Evolutionary conservation across 2,888 invertebrate species (phyloP).

Genomic region (Monoplex corrugatus): DNA sequence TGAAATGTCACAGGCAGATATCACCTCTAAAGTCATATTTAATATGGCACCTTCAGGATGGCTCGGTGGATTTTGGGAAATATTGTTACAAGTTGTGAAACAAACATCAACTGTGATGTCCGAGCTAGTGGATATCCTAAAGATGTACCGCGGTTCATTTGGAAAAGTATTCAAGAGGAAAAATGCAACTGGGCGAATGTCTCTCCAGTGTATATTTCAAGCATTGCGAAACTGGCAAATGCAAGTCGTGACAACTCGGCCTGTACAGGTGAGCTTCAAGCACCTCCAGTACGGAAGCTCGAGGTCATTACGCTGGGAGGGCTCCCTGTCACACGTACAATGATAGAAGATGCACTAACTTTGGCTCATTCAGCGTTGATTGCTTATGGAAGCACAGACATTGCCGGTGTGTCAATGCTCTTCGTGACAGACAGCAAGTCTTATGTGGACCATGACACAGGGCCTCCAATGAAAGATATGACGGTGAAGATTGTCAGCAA

Average conservation of each 20-base stretch:
- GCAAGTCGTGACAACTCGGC: no score
- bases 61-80: background rate
- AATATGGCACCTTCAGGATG: conserved; percentile 7
- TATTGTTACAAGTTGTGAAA: background rate
- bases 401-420: background rate
- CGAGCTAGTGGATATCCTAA: background rate
- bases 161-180: background rate
- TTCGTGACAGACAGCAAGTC: background rate
- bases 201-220: background rate
- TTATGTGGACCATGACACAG: conserved; percentile 37
- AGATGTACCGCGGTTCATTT: background rate
- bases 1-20: no score
- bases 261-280: no score
- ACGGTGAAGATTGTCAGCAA: conserved; percentile 39
- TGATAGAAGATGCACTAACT: background rate
- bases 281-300: background rate
- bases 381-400: background rate
- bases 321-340: background rate
- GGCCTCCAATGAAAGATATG: background rate
- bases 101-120: conserved; percentile 2
- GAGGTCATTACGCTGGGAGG: background rate
- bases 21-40: background rate
- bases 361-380: background rate
- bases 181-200: background rate
- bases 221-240: background rate